These are phyloP conservation scores for Steatocranus sp. DNA, from an alignment of 2,797 vertebrate genomes.

Conservation along the genomic window DNA sequence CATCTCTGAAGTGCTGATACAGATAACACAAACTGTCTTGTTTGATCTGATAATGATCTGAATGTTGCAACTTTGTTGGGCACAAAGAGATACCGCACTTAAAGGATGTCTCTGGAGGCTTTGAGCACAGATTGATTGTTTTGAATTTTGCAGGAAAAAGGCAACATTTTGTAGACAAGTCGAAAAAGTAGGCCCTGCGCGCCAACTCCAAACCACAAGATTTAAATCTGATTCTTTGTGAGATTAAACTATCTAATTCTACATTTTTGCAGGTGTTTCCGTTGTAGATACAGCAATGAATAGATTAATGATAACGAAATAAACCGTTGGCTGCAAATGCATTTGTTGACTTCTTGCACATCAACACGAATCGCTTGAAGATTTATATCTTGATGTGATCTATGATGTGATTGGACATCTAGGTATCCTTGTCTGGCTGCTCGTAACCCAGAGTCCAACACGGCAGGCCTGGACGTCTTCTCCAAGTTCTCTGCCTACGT, in stretches of 20 bases:
- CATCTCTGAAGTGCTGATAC: background rate
- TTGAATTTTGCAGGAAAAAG: background rate
- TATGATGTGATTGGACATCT: background rate
- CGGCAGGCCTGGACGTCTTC: conserved; percentile 88
- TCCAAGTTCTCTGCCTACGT: conserved; percentile 92
- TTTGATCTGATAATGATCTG: background rate
- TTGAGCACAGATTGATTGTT: background rate
- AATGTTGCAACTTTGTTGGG: background rate
- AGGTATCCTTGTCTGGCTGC: conserved; percentile 86
- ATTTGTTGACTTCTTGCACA: background rate
- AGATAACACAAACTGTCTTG: background rate
- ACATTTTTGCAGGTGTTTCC: background rate
- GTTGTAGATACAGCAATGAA: background rate
- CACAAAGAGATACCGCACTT: background rate
- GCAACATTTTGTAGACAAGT: background rate
- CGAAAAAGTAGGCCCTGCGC: background rate
- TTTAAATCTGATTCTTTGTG: background rate
- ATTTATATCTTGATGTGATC: background rate
- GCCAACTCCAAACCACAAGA: background rate
- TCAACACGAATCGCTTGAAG: background rate
- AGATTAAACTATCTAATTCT: background rate
- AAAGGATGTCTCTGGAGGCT: background rate
- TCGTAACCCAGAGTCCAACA: conserved; percentile 89
- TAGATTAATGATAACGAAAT: background rate
- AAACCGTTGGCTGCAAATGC: background rate